These are phyloP conservation scores for Drosophila testacea DNA, from an alignment of 2,888 invertebrate genomes.

Conservation along the genomic window DNA sequence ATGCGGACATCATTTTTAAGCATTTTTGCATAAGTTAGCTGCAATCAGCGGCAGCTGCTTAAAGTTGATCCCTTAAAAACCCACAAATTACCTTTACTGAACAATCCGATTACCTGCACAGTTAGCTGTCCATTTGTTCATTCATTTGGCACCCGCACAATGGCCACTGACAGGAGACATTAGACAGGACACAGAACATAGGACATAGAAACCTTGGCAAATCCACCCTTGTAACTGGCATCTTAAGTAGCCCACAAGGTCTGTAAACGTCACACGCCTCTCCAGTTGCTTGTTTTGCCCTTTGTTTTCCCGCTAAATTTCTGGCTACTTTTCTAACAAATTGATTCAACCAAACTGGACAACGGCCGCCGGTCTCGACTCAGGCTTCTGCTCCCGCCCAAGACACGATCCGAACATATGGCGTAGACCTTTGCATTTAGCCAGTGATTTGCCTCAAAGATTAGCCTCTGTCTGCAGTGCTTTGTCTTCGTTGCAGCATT, in stretches of 20 bases:
- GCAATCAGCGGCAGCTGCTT: conserved; percentile 38
- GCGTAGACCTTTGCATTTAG: conserved; percentile 46
- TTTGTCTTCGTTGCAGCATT: conserved; percentile 59
- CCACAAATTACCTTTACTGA: conserved; percentile 79
- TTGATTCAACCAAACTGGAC: conserved; percentile 69
- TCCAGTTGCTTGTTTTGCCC: conserved; percentile 59
- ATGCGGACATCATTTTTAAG: conserved; percentile 17
- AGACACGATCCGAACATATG: conserved; percentile 59
- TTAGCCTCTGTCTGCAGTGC: conserved; percentile 58
- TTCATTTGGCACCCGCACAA: conserved; percentile 52
- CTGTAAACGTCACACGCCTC: conserved; percentile 82
- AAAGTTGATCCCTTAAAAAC: conserved; percentile 52
- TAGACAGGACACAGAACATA: conserved; percentile 16
- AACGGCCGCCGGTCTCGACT: conserved; percentile 25
- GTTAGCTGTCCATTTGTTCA: conserved; percentile 50
- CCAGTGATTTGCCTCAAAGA: conserved; percentile 72
- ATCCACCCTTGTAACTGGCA: conserved; percentile 61
- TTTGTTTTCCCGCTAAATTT: conserved; percentile 59
- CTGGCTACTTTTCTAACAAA: conserved; percentile 65
- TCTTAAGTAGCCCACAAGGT: conserved; percentile 68
- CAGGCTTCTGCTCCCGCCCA: conserved; percentile 17
- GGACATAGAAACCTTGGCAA: conserved; percentile 11
- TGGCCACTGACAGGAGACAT: conserved; percentile 5
- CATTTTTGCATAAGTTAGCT: conserved; percentile 52
- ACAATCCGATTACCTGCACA: conserved; percentile 79